Base-by-base conservation (phyloP, 2,888 invertebrate species). In the Drosophila yooni region DNA sequence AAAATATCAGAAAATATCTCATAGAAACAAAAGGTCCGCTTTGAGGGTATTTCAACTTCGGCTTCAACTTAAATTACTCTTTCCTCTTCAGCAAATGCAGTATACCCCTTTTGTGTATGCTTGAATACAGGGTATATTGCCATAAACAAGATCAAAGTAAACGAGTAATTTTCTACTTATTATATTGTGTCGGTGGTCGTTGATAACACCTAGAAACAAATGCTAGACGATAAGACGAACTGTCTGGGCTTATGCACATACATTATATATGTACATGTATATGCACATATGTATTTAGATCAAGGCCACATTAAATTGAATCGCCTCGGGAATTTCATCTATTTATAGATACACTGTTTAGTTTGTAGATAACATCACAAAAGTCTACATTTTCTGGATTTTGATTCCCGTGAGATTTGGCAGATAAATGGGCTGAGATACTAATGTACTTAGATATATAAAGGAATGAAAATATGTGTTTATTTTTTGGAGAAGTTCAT, bases 141-240 rank as follows among this genome's bases (percentile, higher is more conserved):
- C 18, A 43, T 36, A 38, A 10, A 18, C 29, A 51, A 54, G 36
- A 58, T 53, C 48, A 60, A 62, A 34, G 31, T 53, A 40, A 36
- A 31, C 67, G 36, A 70, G 27, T 46, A 68, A 69, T 65, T 63
- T 46, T 3, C 27, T 34, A 54, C 56, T 52, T 57, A 60, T 56
- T 72, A 31, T 57, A 60, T 52, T 66, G 31, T 72, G 66, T 11
- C 33, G 33, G 33, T 51, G 27, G 48, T 38, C 27, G 48, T 52
- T 75, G 80, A 77, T 79, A 77, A 75, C 51, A 67, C 50, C 33
- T 31, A 46, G 13, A 75, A 70, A 52, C 52, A 70, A 75, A 33
- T 53, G 57, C 18, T n/a, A 34, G 63, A 57, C 68, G 77, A 77
- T 77, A 77, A 77, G 57, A 31, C 31, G 2, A 11, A 43, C 52